Evolutionary conservation across 1,140 invertebrate species (phyloP).

Genomic region (Drosophila lowei): DNA sequence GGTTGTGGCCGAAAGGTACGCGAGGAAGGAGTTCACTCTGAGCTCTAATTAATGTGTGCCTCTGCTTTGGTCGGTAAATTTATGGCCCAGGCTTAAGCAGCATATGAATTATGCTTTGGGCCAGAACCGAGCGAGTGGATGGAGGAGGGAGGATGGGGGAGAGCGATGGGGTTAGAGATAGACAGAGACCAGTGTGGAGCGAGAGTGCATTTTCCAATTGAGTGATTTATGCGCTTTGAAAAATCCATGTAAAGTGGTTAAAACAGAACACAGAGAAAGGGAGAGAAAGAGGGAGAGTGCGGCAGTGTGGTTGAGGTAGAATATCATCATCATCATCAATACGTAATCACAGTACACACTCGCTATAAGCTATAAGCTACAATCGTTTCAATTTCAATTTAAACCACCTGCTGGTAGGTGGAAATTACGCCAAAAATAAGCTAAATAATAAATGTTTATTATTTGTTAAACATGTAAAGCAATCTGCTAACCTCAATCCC

Average conservation of each 20-base stretch:
- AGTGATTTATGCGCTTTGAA: constrained; percentile 79
- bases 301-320: constrained; percentile 2
- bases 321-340: constrained; percentile 12
- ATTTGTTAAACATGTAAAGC: constrained; percentile 41
- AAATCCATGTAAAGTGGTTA: constrained; percentile 59
- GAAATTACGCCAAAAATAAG: constrained; percentile 2
- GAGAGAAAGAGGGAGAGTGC: background rate
- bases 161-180: background rate
- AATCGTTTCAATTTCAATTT: background rate
- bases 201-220: constrained; percentile 75
- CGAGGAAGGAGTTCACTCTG: constrained; percentile 53
- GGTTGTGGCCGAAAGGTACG: constrained; percentile 29
- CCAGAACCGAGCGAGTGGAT: constrained; percentile 11
- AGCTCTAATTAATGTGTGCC: constrained; percentile 73
- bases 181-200: constrained; percentile 10
- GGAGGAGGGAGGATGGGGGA: background rate
- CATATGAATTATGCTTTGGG: constrained; percentile 75
- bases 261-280: constrained; percentile 16
- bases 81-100: constrained; percentile 75
- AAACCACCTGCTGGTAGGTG: too few species aligned
- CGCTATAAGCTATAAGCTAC: background rate
- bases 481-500: constrained; percentile 18
- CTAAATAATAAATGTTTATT: constrained; percentile 54
- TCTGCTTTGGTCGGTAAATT: constrained; percentile 56
- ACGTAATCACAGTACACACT: constrained; percentile 29